Evolutionary conservation across 2,888 invertebrate genomes (phyloP).

Genomic region (Autographa pulchrina): DNA sequence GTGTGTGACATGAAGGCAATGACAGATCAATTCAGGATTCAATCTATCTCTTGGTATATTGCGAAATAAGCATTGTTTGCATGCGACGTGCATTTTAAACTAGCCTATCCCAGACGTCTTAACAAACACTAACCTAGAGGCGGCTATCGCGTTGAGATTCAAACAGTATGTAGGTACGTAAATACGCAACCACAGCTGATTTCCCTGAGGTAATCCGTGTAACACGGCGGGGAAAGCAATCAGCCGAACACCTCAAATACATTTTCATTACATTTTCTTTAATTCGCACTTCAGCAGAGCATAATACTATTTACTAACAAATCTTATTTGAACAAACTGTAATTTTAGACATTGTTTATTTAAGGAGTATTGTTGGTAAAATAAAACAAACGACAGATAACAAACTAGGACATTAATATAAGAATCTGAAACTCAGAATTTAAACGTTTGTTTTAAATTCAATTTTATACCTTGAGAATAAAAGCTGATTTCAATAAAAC

Average conservation of each 20-base stretch:
- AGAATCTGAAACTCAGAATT: not conserved
- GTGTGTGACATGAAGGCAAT: not conserved
- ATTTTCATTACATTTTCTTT: constrained; percentile 32
- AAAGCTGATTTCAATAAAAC: constrained; percentile 8
- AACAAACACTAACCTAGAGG: not conserved
- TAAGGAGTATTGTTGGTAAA: not conserved
- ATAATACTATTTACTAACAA: not conserved
- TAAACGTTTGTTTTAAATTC: not conserved
- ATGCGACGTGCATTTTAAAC: not conserved
- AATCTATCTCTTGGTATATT: not conserved
- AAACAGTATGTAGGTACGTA: constrained; percentile 14
- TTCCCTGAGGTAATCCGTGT: constrained; percentile 38
- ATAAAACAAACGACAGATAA: not conserved
- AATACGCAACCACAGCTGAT: constrained; percentile 37
- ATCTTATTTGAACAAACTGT: not conserved
- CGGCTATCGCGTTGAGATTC: constrained; percentile 22
- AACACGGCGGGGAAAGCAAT: constrained; percentile 42
- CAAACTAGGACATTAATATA: not conserved
- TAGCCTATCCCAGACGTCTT: not conserved
- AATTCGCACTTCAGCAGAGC: not conserved
- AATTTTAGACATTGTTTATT: too few relatives aligned
- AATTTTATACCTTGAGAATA: not conserved
- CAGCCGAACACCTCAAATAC: constrained; percentile 21
- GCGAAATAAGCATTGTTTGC: not conserved
- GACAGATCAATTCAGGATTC: not conserved